phyloP scores from a whole-genome alignment of 2,113 vertebrate genomes.

The Prolemur simus region DNA sequence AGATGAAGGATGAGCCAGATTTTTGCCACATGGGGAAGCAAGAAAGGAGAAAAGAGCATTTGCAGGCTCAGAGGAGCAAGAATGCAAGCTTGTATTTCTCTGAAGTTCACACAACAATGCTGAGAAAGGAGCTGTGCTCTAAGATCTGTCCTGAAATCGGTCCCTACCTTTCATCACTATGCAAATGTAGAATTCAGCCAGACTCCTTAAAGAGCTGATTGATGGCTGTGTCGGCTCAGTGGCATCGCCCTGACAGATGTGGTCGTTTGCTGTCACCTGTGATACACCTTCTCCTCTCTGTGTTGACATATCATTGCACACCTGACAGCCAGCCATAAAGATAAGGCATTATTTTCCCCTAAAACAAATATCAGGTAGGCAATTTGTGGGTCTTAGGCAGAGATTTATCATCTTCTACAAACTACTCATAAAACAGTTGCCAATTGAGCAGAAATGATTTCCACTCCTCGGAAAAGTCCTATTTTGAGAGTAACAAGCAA shows the following conservation, averaged over 20 bases:
- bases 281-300: background rate
- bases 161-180: background rate
- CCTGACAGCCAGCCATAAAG: conserved; percentile 18
- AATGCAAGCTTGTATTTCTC: background rate
- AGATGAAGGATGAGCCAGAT: background rate
- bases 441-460: conserved; percentile 22
- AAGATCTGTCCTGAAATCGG: background rate
- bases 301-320: background rate
- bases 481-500: background rate
- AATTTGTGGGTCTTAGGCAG: background rate
- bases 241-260: background rate
- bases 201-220: background rate
- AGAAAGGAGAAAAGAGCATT: background rate
- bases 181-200: background rate
- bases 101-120: background rate
- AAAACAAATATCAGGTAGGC: conserved; percentile 15
- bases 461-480: background rate
- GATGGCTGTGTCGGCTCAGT: background rate
- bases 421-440: conserved; percentile 20
- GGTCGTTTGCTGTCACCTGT: background rate
- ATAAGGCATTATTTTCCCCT: conserved; percentile 3
- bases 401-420: conserved; percentile 12
- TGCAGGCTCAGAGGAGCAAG: background rate
- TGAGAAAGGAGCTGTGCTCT: background rate
- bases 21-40: background rate